Percentiles rank a stretch among this genome's conserved stretches.
phyloP scores from a whole-genome alignment of 1,140 invertebrate species.

The Trichonephila clavipes region DNA sequence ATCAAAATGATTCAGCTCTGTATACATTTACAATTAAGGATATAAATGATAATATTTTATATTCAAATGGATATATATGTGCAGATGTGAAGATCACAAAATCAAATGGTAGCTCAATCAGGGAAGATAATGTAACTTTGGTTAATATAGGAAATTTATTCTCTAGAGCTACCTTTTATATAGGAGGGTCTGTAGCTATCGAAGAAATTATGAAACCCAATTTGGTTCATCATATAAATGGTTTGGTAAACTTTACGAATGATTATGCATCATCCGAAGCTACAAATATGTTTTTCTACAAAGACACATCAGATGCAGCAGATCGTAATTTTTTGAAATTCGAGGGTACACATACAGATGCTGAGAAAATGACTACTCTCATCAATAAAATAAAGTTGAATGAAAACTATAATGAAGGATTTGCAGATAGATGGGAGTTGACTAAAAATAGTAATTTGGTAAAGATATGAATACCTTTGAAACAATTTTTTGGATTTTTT shows the following conservation, averaged over 20 bases:
- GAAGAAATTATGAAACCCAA: not conserved
- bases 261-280: conserved; percentile 4
- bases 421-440: not conserved
- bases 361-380: not conserved
- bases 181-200: not conserved
- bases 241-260: not conserved
- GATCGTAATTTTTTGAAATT: not conserved
- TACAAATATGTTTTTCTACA: not conserved
- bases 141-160: conserved; percentile 34
- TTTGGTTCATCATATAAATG: not conserved
- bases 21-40: conserved; percentile 23
- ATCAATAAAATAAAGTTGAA: not conserved
- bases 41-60: not conserved
- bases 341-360: not conserved
- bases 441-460: not conserved
- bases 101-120: not conserved
- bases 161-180: conserved; percentile 24
- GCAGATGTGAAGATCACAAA: conserved; percentile 5
- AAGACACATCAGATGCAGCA: not conserved
- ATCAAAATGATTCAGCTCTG: not conserved
- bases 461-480: conserved; percentile 18
- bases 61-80: not conserved
- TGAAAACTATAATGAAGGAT: not conserved
- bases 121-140: not conserved
- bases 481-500: conserved; percentile 34